Evolutionary conservation across 1,140 invertebrate species (phyloP), one percentile per base, ranked within the genome.

Genomic region (Eriocheir sinensis): DNA sequence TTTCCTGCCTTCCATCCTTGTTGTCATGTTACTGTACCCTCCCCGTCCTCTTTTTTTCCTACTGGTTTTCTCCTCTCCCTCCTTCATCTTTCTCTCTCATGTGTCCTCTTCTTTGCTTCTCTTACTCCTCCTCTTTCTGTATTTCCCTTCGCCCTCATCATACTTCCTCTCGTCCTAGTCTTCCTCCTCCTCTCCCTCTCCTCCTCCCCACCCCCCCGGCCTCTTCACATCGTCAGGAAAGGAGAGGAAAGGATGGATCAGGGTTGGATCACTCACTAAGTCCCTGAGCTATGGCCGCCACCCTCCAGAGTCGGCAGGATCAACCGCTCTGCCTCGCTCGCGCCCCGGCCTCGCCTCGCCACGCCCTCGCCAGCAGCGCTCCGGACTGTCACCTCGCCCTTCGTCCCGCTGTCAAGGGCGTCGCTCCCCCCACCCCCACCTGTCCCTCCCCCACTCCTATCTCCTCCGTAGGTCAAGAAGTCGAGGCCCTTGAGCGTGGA

Each of bases 211-310:
- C 4, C 21, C n/a, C 12, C 12, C 60, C 21, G 17, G 6, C 60
- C 27, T n/a, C 60, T 72, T n/a, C 60, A 4, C 60, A 21, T 21
- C 8, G 60, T 12, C 60, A 72, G 60, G 60, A 72, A 72, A 72
- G 60, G 60, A 72, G 60, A 72, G 60, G 60, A 27, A 72, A 72
- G 60, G 60, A 72, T 72, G 60, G 60, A 72, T 72, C 60, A 72
- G n/a, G 60, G 6, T 21, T 72, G 60, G 60, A 72, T 72, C 60
- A 72, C 60, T 72, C 60, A 72, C 60, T 72, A 72, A 72, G 60
- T 72, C 60, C 6, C 60, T 72, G 60, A 72, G 60, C 60, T 72
- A 72, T 72, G 60, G 60, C 60, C 60, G 60, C 60, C 60, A 72
- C 60, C 60, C 60, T 72, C 60, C 60, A 72, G 27, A 72, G 60